Evolutionary conservation across 2,113 vertebrate species (phyloP).

Genomic region (Sinocyclocheilus rhinocerous): DNA sequence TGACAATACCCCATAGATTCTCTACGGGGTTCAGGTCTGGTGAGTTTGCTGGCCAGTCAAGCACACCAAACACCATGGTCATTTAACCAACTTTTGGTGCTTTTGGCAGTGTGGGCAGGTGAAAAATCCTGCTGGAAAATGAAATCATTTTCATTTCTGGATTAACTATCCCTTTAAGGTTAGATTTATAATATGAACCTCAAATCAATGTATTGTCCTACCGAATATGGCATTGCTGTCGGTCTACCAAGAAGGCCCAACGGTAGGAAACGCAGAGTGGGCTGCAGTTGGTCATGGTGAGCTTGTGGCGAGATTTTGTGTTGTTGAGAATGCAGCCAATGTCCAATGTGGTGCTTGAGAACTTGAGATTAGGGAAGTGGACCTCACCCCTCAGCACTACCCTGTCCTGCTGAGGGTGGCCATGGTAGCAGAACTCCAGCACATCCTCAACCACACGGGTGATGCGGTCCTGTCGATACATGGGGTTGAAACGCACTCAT

Average conservation of each 20-base stretch:
- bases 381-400: conserved; percentile 77
- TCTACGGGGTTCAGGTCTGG: too few species aligned
- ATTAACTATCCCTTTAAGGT: background rate
- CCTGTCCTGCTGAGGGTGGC: conserved; percentile 77
- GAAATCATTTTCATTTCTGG: background rate
- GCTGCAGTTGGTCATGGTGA: conserved; percentile 84
- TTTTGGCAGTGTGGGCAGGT: too few species aligned
- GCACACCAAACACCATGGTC: too few species aligned
- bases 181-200: background rate
- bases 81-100: too few species aligned
- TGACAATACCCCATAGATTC: too few species aligned
- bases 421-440: conserved; percentile 75
- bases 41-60: too few species aligned
- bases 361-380: conserved; percentile 82
- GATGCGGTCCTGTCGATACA: conserved; percentile 62
- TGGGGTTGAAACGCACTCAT: conserved; percentile 82
- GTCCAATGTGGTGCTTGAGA: conserved; percentile 77
- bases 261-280: conserved; percentile 76
- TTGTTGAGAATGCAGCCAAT: conserved; percentile 85
- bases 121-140: too few species aligned
- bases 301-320: conserved; percentile 67
- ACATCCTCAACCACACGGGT: conserved; percentile 72
- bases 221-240: conserved; percentile 66
- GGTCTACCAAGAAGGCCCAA: conserved; percentile 77
- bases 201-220: conserved; percentile 57